A percentile compares a stretch with the other conserved stretches of the same genome.
phyloP scores from a whole-genome alignment of 2,113 vertebrate genomes.

The Chauna torquata region DNA sequence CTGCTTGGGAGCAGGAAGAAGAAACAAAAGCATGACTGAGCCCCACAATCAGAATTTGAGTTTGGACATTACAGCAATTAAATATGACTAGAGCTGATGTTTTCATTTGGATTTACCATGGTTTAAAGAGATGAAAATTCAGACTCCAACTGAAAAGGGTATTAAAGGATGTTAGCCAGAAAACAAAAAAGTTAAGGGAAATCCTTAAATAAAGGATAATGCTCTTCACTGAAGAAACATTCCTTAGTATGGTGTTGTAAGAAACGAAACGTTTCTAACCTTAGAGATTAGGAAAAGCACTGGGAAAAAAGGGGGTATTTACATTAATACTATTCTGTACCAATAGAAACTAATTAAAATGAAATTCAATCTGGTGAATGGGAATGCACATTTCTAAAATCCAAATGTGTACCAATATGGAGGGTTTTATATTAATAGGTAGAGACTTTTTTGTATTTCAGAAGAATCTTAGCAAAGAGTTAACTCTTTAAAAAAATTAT shows the following conservation, averaged over 20 bases:
- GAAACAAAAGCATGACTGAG: not conserved
- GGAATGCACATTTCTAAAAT: not conserved
- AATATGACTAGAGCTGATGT: not conserved
- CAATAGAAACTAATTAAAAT: not conserved
- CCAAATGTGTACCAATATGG: fast-evolving
- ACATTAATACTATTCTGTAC: not conserved
- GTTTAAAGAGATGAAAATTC: not conserved
- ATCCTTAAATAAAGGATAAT: not conserved
- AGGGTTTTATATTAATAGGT: not conserved
- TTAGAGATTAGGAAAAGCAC: not conserved
- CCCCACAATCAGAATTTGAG: not conserved
- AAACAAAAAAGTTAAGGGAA: not conserved
- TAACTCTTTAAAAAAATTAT: not conserved
- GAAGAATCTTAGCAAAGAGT: not conserved
- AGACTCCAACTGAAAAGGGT: not conserved
- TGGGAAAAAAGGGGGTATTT: not conserved
- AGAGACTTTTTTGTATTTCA: not conserved
- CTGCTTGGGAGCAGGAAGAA: not conserved
- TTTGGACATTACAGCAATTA: not conserved
- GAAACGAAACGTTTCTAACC: not conserved
- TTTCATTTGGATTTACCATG: not conserved
- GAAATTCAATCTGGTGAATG: not conserved
- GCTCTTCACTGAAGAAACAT: not conserved
- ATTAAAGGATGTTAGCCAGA: not conserved
- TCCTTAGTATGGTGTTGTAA: not conserved